Evolutionary conservation across 2,888 invertebrate genomes (phyloP), one percentile per base, ranked within the genome.

Genomic region (Ichneumon xanthorius): DNA sequence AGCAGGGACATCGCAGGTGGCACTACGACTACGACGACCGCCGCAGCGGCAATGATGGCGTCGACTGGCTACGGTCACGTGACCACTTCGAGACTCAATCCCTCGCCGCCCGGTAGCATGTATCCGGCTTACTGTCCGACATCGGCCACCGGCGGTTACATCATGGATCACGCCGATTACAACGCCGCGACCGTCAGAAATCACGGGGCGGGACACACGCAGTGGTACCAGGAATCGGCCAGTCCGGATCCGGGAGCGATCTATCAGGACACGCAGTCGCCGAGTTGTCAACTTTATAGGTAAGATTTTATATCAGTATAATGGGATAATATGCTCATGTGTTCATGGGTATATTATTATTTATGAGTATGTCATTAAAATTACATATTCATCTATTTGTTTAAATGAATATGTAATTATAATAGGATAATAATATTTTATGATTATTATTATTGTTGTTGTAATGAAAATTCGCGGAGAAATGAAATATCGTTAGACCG

Each of bases 221-320:
- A 94, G 61, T 94, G 94, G 94, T 93, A 93, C 85, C 94, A 94
- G 83, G 93, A 94, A 84, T 93, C 93, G 0, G 90, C 93, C 5
- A 94, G 93, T 87, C 94, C 94, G 1, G 93, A 93, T 78, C 85
- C 92, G 4, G 91, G 93, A 0, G 90, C 92, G 7, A 93, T 94
- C 88, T 94, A 93, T 82, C 94, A 93, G 87, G 94, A 94, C 14
- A 93, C 93, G 0, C 94, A 94, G 81, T 93, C 93, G 5, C 93
- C 94, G 33, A 93, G 91, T 87, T 93, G 93, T 86, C 94, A 93
- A 89, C 89, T 94, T 73, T 94, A 93, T 85, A 93, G 93, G 94
- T 93, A 79, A 88, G 71, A 30, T 63, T 63, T 3, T 7, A 2
- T 2, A 33, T 30, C 30, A 14, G 40, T 40, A 5, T 40, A 11